Percentiles rank a stretch among this genome's conserved stretches.
Evolutionary conservation across 2,888 invertebrate species (phyloP).

Genomic region (Ashinkailepas kermadecensis): DNA sequence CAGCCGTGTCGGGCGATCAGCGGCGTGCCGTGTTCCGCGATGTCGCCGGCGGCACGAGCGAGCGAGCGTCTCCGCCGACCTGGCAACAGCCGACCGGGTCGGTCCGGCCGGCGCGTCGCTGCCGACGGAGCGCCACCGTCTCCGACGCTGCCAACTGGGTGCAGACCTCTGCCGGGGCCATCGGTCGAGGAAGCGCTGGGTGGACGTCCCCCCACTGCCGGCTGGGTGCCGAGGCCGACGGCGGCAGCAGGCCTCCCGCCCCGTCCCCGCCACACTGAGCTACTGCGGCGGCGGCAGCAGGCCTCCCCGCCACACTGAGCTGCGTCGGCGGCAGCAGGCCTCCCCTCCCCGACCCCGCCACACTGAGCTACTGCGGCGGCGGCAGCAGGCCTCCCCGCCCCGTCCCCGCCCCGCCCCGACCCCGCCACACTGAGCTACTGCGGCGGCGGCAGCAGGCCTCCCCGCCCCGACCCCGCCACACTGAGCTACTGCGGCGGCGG

Average conservation of each 20-base stretch:
- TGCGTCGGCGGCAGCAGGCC: not conserved
- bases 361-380: not conserved
- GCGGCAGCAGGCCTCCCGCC: not conserved
- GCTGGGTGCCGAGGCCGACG: not conserved
- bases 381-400: not conserved
- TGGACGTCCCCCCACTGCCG: not conserved
- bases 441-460: no score
- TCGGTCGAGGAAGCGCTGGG: not conserved
- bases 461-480: no score
- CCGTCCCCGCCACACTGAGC: not conserved
- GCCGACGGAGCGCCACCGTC: not conserved
- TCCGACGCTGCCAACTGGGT: not conserved
- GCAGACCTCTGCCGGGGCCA: not conserved
- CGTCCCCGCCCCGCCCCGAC: no score
- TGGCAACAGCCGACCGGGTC: slow-evolving; percentile 1
- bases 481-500: no score
- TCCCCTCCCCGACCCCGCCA: not conserved
- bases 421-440: no score
- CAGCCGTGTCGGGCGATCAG: no score
- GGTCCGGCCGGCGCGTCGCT: not conserved
- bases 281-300: not conserved
- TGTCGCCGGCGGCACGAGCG: not conserved
- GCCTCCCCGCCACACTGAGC: not conserved
- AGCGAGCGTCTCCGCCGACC: not conserved
- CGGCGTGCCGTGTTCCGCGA: not conserved